Percentiles rank a stretch among this genome's conserved stretches.
phyloP scores from a whole-genome alignment of 2,888 invertebrate species.

The Coremacera marginata region DNA sequence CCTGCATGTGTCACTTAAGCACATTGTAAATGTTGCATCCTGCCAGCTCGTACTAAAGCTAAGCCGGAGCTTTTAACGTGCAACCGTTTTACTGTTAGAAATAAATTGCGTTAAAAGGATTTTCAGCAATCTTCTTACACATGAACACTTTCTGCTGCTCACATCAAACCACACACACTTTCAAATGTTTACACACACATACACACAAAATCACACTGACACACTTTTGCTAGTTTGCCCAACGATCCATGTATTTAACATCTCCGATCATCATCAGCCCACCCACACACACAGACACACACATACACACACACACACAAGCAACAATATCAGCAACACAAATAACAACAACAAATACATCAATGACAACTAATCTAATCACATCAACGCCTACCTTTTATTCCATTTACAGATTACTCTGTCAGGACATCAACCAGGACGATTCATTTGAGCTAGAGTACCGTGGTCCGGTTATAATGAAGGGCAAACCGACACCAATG shows the following conservation, averaged over 20 bases:
- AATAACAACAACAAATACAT: neutral
- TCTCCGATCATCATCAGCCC: neutral
- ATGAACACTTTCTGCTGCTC: too few relatives aligned
- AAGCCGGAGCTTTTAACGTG: too few relatives aligned
- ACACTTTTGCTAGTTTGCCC: neutral
- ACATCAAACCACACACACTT: too few relatives aligned
- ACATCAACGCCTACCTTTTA: slow-evolving; percentile 21
- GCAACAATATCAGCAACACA: slow-evolving; percentile 5
- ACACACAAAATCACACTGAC: too few relatives aligned
- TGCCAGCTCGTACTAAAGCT: too few relatives aligned
- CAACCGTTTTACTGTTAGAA: too few relatives aligned
- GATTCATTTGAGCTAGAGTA: slow-evolving; percentile 87
- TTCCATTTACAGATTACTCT: slow-evolving; percentile 78
- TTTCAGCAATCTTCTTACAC: too few relatives aligned
- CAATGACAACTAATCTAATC: slow-evolving; percentile 9
- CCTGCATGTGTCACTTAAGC: too few relatives aligned
- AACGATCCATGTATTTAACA: neutral
- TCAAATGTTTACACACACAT: too few relatives aligned
- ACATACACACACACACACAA: neutral
- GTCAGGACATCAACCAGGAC: slow-evolving; percentile 85
- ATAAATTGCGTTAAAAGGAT: too few relatives aligned
- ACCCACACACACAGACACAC: neutral
- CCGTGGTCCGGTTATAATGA: slow-evolving; percentile 91
- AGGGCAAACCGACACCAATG: slow-evolving; percentile 94
- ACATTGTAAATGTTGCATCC: too few relatives aligned